phyloP scores from a whole-genome alignment of 1,140 invertebrate genomes.

The Cepaea nemoralis region DNA sequence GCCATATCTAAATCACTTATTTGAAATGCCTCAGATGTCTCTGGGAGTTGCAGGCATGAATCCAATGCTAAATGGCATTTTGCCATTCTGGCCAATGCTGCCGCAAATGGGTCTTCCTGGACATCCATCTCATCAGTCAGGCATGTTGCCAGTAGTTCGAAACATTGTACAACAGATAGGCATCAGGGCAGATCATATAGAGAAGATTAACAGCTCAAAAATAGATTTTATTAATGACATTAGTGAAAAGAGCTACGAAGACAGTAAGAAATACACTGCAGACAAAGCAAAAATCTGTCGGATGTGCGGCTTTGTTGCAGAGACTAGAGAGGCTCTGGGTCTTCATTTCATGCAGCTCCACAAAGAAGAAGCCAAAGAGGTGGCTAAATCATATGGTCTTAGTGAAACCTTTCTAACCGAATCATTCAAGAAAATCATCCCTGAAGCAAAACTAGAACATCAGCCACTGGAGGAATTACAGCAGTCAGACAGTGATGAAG shows the following conservation, averaged over 20 bases:
- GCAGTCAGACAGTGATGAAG: background rate
- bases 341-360: conserved; percentile 72
- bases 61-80: conserved; percentile 30
- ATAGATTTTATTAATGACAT: conserved; percentile 66
- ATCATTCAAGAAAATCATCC: background rate
- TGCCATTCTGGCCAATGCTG: conserved; percentile 65
- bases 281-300: conserved; percentile 65
- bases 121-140: conserved; percentile 43
- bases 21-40: conserved; percentile 48
- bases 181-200: background rate
- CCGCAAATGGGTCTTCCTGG: conserved; percentile 44
- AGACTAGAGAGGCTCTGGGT: conserved; percentile 65
- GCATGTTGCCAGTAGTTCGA: conserved; percentile 33
- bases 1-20: conserved; percentile 31
- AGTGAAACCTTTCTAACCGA: conserved; percentile 7
- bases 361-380: conserved; percentile 68
- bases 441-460: background rate
- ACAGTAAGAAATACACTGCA: background rate
- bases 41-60: conserved; percentile 50
- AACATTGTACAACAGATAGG: conserved; percentile 17
- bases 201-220: background rate
- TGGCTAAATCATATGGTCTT: conserved; percentile 66
- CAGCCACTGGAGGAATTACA: background rate
- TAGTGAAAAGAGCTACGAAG: conserved; percentile 5
- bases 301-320: conserved; percentile 71